Evolutionary conservation across 1,140 invertebrate species (phyloP).

Genomic region (Eueides isabella): DNA sequence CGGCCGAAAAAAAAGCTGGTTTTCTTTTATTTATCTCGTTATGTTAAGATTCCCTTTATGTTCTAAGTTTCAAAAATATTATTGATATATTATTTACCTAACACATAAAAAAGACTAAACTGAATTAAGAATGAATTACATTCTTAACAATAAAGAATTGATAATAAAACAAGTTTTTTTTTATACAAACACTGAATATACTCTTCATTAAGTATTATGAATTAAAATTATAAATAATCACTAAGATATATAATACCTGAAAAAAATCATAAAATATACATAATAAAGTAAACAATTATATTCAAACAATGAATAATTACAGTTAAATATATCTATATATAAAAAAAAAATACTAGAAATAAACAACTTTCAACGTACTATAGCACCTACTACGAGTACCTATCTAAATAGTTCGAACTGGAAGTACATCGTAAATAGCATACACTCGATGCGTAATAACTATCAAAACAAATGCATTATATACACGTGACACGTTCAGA

Average conservation of each 20-base stretch:
- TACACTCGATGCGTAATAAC: conserved; percentile 20
- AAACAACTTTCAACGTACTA: neutral
- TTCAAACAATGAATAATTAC: neutral
- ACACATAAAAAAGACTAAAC: neutral
- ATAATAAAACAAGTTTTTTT: neutral
- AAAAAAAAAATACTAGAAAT: neutral
- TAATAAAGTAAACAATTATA: neutral
- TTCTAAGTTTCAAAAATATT: neutral
- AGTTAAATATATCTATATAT: neutral
- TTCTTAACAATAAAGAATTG: neutral
- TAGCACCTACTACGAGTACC: neutral
- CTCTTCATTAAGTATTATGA: neutral
- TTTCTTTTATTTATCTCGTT: conserved; percentile 43
- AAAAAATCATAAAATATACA: neutral
- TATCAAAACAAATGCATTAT: conserved; percentile 35
- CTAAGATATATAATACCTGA: neutral
- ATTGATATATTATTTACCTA: too few species aligned
- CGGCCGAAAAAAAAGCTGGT: conserved; percentile 66
- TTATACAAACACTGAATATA: too few species aligned
- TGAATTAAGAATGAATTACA: too few species aligned
- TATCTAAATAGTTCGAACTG: neutral
- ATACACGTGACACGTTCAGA: conserved; percentile 37
- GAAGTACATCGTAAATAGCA: conserved; percentile 15
- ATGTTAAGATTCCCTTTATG: conserved; percentile 5
- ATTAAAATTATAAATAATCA: neutral